Base-by-base conservation (phyloP, 2,888 invertebrate genomes). In the Epistrophe grossulariae region DNA sequence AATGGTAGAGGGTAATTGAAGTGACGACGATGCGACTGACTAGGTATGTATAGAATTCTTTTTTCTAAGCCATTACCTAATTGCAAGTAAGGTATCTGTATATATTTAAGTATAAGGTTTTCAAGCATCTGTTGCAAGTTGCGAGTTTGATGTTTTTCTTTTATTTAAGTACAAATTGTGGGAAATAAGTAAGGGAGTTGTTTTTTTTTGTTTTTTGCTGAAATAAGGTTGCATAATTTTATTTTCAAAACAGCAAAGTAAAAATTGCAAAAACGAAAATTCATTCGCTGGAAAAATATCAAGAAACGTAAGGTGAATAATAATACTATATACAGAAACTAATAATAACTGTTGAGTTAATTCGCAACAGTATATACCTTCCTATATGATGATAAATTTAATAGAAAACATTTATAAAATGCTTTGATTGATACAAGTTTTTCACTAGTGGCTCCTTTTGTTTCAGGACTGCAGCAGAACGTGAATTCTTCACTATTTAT, bases 21-120 rank as follows among this genome's bases (percentile, higher is more conserved):
- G 50, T 68, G 50, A 50, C 50, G 48, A 31, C 66, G 35, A 66
- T 9, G 15, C 8, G 68, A 19, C 68, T 68, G 13, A 11, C 55
- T 55, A 3, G 24, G 24, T 24, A 24, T 24, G n/a, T n/a, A 40
- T 52, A 28, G 52, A 48, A 50, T 35, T 28, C 52, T 52, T 31
- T 55, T 66, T 48, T 43, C 64, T 19, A 68, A 68, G 66, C 50
- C 35, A 68, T 68, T 68, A 68, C 35, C 50, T 35, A 68, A 68
- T 68, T 68, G 64, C 31, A 7, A 48, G 7, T 48, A 48, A 35
- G 15, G 9, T 24, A 24, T 24, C n/a, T 7, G 0, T 2, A 35
- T 19, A 19, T 7, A 9, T 10, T 24, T 52, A 19, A 19, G 11
- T 19, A 50, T 24, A 35, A 13, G 24, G 5, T 52, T 10, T 19